Base-by-base conservation (phyloP, 35 echinoderm and acorn worm species). In the Ophioderma brevispina region DNA sequence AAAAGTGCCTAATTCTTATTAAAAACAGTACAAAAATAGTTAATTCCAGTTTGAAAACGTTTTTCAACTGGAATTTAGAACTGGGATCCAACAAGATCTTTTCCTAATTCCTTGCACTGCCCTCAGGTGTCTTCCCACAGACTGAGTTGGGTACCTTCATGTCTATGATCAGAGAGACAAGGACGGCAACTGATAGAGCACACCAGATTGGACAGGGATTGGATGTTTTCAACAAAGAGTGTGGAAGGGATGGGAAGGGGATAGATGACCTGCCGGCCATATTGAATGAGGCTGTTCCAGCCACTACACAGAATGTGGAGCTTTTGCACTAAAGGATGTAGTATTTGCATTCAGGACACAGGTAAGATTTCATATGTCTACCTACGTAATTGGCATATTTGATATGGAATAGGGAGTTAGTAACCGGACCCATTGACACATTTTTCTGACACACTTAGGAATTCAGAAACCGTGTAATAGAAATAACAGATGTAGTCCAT, bases 241-340 rank as follows among this genome's bases (percentile, higher is more conserved):
- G 96, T 87, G 92, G 96, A 25, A 98, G 94, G 78, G 96, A 92
- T 86, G 96, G 96, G 23, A 92, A 98, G 85, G 96, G 96, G 76
- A 98, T 98, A 33, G 96, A 98, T 92, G 96, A 98, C 55, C 90
- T 99, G 85, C 97, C 97, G 31, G 97, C 97, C 32, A 99, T 99
- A 38, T 86, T 99, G 55, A 99, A 99, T 93, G 97, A 99, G 79
- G 97, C 97, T 15, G 91, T 99, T 31, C 97, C 97, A 78, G 97
- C 97, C 30, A 99, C 97, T 4, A 99, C 97, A 49, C 97, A 99
- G 93, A 99, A 95, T 95, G 97, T 99, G n/a, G 97, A 99, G 75
- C 79, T 39, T 93, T 87, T 25, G 95, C 93, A 30, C 97, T 95
- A 78, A 92, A 64, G 78, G 91, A 0, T 95, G 93, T 76, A 80